phyloP scores from a whole-genome alignment of 2,113 vertebrate genomes.

The Cyanocitta stelleri region DNA sequence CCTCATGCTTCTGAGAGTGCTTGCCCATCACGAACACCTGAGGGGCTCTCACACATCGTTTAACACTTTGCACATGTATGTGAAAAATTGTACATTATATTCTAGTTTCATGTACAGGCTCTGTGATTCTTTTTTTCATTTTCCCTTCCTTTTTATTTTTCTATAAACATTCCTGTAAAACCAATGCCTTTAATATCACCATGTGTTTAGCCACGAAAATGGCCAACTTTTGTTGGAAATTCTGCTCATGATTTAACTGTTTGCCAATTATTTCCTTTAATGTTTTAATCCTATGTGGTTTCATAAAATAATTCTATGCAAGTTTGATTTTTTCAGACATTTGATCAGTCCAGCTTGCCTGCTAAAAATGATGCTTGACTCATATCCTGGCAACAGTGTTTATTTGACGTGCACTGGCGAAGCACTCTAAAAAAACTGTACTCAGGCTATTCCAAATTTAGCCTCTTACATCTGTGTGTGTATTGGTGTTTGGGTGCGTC shows the following conservation, averaged over 20 bases:
- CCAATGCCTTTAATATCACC: not conserved
- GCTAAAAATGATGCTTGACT: constrained; percentile 46
- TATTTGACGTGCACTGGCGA: not conserved
- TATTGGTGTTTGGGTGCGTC: constrained; percentile 18
- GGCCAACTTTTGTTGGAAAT: not conserved
- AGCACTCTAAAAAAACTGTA: not conserved
- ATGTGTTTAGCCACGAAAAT: not conserved
- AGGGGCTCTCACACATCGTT: not conserved
- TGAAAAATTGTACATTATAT: not conserved
- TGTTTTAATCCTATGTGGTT: not conserved
- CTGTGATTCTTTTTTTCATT: not conserved
- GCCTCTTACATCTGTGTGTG: not conserved
- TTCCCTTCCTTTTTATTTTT: not conserved
- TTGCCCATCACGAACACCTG: rapidly evolving
- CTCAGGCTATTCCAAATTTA: not conserved
- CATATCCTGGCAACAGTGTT: constrained; percentile 32
- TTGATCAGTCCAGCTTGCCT: constrained; percentile 4
- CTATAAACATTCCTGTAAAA: not conserved
- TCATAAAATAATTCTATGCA: not conserved
- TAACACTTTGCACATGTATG: rapidly evolving
- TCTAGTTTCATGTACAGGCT: not conserved
- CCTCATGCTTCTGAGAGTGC: not conserved
- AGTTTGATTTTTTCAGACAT: not conserved
- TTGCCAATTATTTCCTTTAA: not conserved
- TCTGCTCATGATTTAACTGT: not conserved